A percentile compares a stretch with the other conserved stretches of the same genome.
Conservation (phyloP, 2,888 invertebrate species). For the Rosalia funebris region DNA sequence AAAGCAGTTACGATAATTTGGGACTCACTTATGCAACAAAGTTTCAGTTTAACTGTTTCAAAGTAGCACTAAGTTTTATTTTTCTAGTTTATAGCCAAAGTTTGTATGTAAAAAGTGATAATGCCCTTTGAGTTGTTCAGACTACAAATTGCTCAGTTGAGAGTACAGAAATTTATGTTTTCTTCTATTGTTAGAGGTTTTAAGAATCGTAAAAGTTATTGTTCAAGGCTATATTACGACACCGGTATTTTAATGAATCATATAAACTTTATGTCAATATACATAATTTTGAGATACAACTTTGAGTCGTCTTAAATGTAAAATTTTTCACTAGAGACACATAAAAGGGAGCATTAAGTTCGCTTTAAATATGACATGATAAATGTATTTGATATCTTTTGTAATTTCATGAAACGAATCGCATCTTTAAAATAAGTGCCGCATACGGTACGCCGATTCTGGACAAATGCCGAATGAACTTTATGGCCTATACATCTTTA, state of each 20-base stretch:
- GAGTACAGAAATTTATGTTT: constrained; percentile 6
- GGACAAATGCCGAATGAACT: too few relatives aligned
- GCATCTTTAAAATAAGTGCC: too few relatives aligned
- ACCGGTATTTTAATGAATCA: constrained; percentile 6
- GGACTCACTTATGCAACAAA: constrained; percentile 1
- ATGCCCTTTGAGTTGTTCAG: constrained; percentile 2
- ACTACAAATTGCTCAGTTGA: not conserved
- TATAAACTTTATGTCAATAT: constrained; percentile 9
- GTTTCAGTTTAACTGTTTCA: constrained; percentile 3
- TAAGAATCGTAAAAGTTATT: constrained; percentile 13
- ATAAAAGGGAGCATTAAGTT: too few relatives aligned
- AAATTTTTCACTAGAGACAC: too few relatives aligned
- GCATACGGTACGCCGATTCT: too few relatives aligned
- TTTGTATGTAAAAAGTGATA: constrained; percentile 17
- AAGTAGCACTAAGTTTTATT: constrained; percentile 6
- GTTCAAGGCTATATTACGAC: not conserved
- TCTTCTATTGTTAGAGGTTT: constrained; percentile 2
- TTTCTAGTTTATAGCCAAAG: constrained; percentile 6
- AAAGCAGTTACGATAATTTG: not conserved
- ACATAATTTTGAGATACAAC: not conserved
- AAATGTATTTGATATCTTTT: too few relatives aligned
- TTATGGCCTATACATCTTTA: too few relatives aligned
- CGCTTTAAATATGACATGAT: too few relatives aligned
- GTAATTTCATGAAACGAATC: too few relatives aligned
- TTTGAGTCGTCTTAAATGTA: not conserved